Evolutionary conservation across 2,113 vertebrate genomes (phyloP), one percentile per base, ranked within the genome.

Genomic region (Planiliza haematocheilus): DNA sequence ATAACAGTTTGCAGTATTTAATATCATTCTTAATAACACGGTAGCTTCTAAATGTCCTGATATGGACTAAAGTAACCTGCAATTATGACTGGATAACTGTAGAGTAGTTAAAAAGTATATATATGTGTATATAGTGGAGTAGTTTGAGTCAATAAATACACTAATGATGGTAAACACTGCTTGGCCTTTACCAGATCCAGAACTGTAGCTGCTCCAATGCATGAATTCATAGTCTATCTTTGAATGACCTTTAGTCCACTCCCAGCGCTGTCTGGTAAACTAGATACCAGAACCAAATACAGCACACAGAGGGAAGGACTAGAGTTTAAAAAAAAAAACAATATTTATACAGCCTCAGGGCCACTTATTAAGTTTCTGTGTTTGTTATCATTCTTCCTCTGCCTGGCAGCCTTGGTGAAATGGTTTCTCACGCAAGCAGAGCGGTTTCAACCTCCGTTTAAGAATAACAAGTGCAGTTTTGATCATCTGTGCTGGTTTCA

Each of bases 311-410:
- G 43, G 42, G 62, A 11, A 39, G 46, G 50, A 66, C 38, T n/a
- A 5, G 21, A 76, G 62, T 7, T 13, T 38, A 78, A 1, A 66
- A n/a, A n/a, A n/a, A n/a, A n/a, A n/a, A 57, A 52, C 11, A 56
- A 49, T 62, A 17, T 89, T 55, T 77, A 18, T 16, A 12, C 42
- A 53, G 50, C 37, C 49, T 4, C 81, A 74, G 61, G 78, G 77
- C 51, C 50, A 45, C 68, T 52, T 73, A 51, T 37, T 77, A 30
- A 30, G 42, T 69, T 74, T 82, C 55, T 12, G 30, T 36, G 3
- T 69, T 74, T 88, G 46, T 84, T 85, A 61, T 84, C 46, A 70
- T 85, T 83, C 52, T 72, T 55, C 52, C 41, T 24, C 52, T 12
- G 52, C 56, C 43, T 55, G n/a, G 43, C 7, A 5, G 5, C 37